Percentiles rank a stretch among this genome's conserved stretches.
Conservation (phyloP, 2,113 vertebrate genomes). For the Delphinus delphis region DNA sequence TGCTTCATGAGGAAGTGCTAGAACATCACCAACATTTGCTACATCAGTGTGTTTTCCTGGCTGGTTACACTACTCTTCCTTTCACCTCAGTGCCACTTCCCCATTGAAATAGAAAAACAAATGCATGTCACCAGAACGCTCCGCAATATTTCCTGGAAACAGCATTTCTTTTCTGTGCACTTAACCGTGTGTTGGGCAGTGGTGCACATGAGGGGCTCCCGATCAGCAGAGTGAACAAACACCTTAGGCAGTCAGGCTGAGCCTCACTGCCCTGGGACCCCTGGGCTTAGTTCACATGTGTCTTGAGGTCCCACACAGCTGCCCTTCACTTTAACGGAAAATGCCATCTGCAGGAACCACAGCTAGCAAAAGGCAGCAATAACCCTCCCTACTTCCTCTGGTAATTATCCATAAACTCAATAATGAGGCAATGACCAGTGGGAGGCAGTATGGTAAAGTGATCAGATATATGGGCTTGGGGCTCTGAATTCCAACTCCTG, state of each 20-base stretch:
- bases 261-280: neutral
- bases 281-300: neutral
- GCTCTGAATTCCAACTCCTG: neutral
- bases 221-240: neutral
- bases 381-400: neutral
- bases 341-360: constrained; percentile 40
- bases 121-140: constrained; percentile 41
- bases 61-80: constrained; percentile 4
- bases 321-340: constrained; percentile 55
- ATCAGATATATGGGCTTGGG: neutral
- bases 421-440: neutral
- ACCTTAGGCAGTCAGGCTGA: neutral
- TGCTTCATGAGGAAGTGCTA: constrained; percentile 29
- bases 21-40: neutral
- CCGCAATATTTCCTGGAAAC: constrained; percentile 57
- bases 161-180: constrained; percentile 40
- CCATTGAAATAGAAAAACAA: constrained; percentile 40
- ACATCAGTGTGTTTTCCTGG: constrained; percentile 26
- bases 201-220: neutral
- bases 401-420: neutral
- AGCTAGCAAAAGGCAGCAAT: neutral
- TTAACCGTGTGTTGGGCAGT: neutral
- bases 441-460: neutral
- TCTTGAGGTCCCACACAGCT: constrained; percentile 26
- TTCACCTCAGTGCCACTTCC: neutral